Base-by-base conservation (phyloP, 2,888 invertebrate genomes). In the Clunio marinus region DNA sequence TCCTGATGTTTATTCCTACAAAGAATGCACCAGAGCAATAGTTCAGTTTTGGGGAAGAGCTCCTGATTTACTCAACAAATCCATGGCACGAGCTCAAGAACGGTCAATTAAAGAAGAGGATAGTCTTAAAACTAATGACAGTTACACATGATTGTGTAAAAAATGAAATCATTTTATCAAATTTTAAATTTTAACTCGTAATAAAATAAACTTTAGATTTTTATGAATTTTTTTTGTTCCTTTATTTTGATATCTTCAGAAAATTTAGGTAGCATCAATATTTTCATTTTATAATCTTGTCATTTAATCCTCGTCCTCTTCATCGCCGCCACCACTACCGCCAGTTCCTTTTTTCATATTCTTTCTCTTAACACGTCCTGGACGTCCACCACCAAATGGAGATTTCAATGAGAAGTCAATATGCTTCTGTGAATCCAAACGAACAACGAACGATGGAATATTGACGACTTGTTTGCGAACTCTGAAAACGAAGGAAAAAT, bases 281-380 rank as follows among this genome's bases (percentile, higher is more conserved):
- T n/a, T n/a, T n/a, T n/a, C n/a, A n/a, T n/a, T n/a, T n/a, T n/a
- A n/a, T n/a, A n/a, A n/a, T n/a, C n/a, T n/a, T n/a, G n/a, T n/a
- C n/a, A n/a, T n/a, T n/a, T n/a, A n/a, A n/a, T n/a, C n/a, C n/a
- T 93, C 92, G 75, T 91, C 91, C 75, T 91, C 91, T 76, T 95
- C 96, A 73, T 93, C 96, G 73, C 88, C 92, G 70, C 84, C 89
- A 71, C 83, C 92, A 71, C 87, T 89, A 70, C 88, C 91, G 69
- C 87, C 86, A 75, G 84, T 87, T 76, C 88, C 91, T 86, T 97
- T 98, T 81, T 91, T 88, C 80, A 91, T 81, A 85, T 98, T 99
- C 92, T 96, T 97, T 91, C 99, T 93, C 97, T 98, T 99, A 75
- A 99, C 99, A 80, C 98, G 97, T 69, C 99, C 99, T 71, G 97